Evolutionary conservation across 2,888 invertebrate genomes (phyloP), one percentile per base, ranked within the genome.

Genomic region (Leucophenga montana): DNA sequence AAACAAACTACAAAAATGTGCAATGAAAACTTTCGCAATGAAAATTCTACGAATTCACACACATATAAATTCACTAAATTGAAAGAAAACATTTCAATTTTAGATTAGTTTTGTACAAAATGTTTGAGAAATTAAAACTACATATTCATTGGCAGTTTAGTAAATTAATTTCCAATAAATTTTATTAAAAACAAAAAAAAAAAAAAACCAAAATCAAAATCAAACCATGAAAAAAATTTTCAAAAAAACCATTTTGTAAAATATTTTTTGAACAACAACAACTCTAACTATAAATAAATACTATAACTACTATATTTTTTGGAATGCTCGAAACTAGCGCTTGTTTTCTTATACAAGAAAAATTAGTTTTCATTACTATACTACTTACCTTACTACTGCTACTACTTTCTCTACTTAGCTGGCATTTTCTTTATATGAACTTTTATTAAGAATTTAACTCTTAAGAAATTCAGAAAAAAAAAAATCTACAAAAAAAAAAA

Each of bases 121-220:
- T n/a, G 16, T 0, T 54, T 54, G 22, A 6, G 31, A 62, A 64
- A 64, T 16, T 44, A 62, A 31, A 44, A 18, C 27, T 46, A 62
- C 16, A 13, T 31, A 18, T 9, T 22, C 16, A 27, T 27, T 59
- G 59, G n/a, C 27, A 59, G 22, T 14, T 13, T 8, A 27, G n/a
- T 9, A 3, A 57, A 57, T 57, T 22, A 4, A 27, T 61, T 56
- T 56, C 56, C 13, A 56, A 78, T 81, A 80, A 75, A 13, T 59
- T 31, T 31, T 59, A 4, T 77, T 69, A 73, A 73, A 48, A 62
- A 76, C 56, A 78, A 77, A 75, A 80, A 77, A 50, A 50, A 50
- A 50, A 16, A 18, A 9, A 54, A 16, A 27, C 27, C 27, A 27
- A 27, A n/a, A 4, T 77, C 69, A 73, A 73, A 48, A 62, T 75